A percentile compares a stretch with the other conserved stretches of the same genome.
These are phyloP conservation scores for Choreutis nemorana DNA, from an alignment of 2,888 invertebrate species.

Conservation along the genomic window DNA sequence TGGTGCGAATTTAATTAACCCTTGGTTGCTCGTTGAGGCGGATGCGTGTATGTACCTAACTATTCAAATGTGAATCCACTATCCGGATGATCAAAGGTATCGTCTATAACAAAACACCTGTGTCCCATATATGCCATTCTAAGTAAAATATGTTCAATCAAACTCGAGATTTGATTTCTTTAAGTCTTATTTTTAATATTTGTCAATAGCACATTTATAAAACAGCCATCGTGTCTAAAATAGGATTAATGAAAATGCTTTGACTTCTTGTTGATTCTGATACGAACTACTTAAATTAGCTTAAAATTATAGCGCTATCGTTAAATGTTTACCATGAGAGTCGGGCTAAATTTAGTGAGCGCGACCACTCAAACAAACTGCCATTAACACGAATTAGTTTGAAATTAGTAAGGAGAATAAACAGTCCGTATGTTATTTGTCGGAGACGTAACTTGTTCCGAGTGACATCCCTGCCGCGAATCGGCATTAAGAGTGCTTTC, in stretches of 20 bases:
- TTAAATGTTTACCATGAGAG: slow-evolving; percentile 53
- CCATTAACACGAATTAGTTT: slow-evolving; percentile 51
- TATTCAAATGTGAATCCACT: slow-evolving; percentile 13
- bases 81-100: slow-evolving; percentile 1
- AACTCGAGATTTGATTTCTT: too few species aligned
- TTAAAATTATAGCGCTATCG: slow-evolving; percentile 56
- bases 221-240: too few species aligned
- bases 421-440: slow-evolving; percentile 35
- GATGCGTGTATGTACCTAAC: slow-evolving; percentile 23
- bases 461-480: slow-evolving; percentile 46
- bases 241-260: too few species aligned
- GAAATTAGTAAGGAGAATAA: slow-evolving; percentile 47
- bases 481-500: slow-evolving; percentile 60
- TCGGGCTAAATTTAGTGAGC: slow-evolving; percentile 58
- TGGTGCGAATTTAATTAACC: slow-evolving; percentile 67
- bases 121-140: too few species aligned
- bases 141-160: too few species aligned
- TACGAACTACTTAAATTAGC: slow-evolving; percentile 56
- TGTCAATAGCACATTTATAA: too few species aligned
- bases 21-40: slow-evolving; percentile 50
- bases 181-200: too few species aligned
- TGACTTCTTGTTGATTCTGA: too few species aligned
- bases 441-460: slow-evolving; percentile 24
- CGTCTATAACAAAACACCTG: too few species aligned
- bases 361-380: slow-evolving; percentile 51